phyloP scores from a whole-genome alignment of 2,888 invertebrate genomes.

The Cremastinae sp. region DNA sequence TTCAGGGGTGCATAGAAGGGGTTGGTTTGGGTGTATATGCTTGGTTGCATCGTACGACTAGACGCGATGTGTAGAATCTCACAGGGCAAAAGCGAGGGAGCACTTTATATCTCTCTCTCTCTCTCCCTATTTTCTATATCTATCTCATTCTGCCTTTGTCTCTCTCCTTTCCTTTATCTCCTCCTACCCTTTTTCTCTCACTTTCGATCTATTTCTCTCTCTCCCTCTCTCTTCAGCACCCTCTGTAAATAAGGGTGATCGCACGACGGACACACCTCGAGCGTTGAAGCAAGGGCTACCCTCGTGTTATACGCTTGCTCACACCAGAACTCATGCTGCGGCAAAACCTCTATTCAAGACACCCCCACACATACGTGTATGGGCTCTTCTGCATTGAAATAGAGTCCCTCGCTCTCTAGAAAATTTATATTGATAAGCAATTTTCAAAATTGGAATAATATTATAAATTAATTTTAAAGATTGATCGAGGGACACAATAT shows the following conservation, averaged over 20 bases:
- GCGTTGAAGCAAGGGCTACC: constrained; percentile 49
- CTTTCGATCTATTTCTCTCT: no score
- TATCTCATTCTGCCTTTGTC: no score
- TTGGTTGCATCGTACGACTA: constrained; percentile 32
- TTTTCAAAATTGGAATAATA: no score
- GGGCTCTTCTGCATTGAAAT: constrained; percentile 1
- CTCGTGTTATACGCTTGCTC: constrained; percentile 36
- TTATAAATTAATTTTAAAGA: no score
- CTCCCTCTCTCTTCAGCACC: background rate
- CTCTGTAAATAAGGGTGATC: constrained; percentile 52
- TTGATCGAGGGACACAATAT: background rate
- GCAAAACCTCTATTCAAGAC: constrained; percentile 40
- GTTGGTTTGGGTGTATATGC: constrained; percentile 25
- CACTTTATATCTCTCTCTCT: constrained; percentile 32
- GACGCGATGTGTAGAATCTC: constrained; percentile 32
- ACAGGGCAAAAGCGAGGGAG: constrained; percentile 55
- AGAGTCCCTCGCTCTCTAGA: no score
- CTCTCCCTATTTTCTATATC: constrained; percentile 21
- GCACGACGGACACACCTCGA: constrained; percentile 46
- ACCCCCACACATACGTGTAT: constrained; percentile 11
- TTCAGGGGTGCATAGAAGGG: constrained; percentile 30
- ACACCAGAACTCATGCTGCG: constrained; percentile 44
- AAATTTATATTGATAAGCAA: no score
- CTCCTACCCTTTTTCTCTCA: no score
- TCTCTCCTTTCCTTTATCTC: no score